These are phyloP conservation scores for Macrosoma leucophasiata DNA, from an alignment of 2,888 invertebrate species.

Conservation along the genomic window DNA sequence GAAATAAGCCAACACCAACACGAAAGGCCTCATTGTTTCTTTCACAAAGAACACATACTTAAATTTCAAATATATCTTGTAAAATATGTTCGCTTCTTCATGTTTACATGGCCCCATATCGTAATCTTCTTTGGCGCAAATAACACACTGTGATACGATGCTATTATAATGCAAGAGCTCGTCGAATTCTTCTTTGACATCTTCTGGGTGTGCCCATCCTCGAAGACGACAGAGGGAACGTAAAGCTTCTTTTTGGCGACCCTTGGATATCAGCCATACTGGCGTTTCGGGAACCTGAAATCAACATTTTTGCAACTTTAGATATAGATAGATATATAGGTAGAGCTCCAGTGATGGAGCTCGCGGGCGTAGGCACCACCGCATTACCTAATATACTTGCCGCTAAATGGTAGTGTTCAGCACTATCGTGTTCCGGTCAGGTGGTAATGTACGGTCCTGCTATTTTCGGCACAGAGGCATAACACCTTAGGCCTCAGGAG, in stretches of 20 bases:
- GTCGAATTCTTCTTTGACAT: slow-evolving; percentile 69
- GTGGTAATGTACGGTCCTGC: no score
- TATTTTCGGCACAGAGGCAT: no score
- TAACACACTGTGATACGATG: slow-evolving; percentile 42
- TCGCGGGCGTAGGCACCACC: no score
- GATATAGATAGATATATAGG: no score
- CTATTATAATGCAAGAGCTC: slow-evolving; percentile 63
- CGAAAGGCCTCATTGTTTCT: slow-evolving; percentile 70
- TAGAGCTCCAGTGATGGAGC: no score
- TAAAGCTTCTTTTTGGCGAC: slow-evolving; percentile 69
- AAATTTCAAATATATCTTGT: slow-evolving; percentile 38
- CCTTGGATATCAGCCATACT: slow-evolving; percentile 75
- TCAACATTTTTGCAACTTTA: no score
- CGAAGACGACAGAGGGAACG: slow-evolving; percentile 71
- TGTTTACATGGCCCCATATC: slow-evolving; percentile 43
- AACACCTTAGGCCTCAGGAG: no score
- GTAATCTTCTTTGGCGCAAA: slow-evolving; percentile 46
- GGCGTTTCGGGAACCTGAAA: slow-evolving; percentile 76
- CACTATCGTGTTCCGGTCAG: no score
- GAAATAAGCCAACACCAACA: slow-evolving; percentile 70
- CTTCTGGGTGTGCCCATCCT: slow-evolving; percentile 69
- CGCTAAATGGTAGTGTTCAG: no score
- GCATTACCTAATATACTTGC: no score
- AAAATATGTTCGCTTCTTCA: slow-evolving; percentile 35
- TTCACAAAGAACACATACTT: slow-evolving; percentile 62